Base-by-base conservation (phyloP, 2,113 vertebrate species). In the Hemiscyllium ocellatum region DNA sequence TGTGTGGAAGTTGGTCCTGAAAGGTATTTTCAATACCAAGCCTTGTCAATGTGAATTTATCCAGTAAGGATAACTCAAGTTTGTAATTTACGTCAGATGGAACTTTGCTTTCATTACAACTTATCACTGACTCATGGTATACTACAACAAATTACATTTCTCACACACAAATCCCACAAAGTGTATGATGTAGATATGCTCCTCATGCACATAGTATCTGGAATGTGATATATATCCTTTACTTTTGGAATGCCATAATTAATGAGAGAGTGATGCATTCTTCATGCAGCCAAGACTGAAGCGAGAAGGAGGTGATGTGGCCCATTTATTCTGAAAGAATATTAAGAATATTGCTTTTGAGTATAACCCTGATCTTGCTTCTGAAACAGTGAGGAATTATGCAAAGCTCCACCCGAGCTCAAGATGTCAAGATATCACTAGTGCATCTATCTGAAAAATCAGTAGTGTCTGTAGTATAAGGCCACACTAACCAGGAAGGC, bases 1-100 rank as follows among this genome's bases (percentile, higher is more conserved):
- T 72, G 68, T 76, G 69, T 72, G 72, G 69, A 69, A 72, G 69
- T 24, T 76, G 42, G 94, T 95, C 72, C 91, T 94, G 66, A 47
- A 94, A 94, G 91, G 70, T 47, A 24, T 26, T 50, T 90, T 50
- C 37, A 61, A 72, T 52, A 52, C 42, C 42, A 29, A 17, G 69
- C 33, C 12, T 95, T 95, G 50, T 7, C 68, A 68, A 76, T 66
- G 65, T 66, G 33, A 37, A n/a, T 93, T 93, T 66, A 66, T 37
- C 37, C 33, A 65, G 61, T n/a, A 20, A n/a, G 19, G 56, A 61
- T 61, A 12, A 42, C 37, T 19, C 20, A 83, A 22, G 80, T 42
- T 42, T 83, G 37, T 6, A 42, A 19, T 42, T 47, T 83, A 37
- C 42, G 12, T 83, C 17, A 83, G 37, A 83, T 47, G 37, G 37